Evolutionary conservation across 2,113 vertebrate species (phyloP), one percentile per base, ranked within the genome.

Genomic region (Notarius quadriscutis): DNA sequence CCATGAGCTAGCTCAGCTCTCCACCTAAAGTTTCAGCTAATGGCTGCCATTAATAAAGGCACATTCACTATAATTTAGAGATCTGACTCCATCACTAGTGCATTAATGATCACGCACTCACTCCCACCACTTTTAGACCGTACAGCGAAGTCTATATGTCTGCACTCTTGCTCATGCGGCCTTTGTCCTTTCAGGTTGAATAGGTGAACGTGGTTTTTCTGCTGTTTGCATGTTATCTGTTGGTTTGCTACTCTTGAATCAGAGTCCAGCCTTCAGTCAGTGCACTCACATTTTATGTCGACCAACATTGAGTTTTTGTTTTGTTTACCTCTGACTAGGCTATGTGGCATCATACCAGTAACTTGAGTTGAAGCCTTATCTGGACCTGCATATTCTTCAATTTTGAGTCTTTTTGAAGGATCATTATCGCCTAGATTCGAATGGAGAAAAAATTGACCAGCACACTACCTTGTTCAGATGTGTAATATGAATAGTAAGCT

Each of bases 1-100:
- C 91, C 95, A 96, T 0, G 98, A 99, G 92, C 94, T 95, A 58
- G 91, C 95, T 9, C 94, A 92, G 57, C 93, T 93, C 41, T 94
- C 94, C 0, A 92, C 95, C 88, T 98, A 95, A 79, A 62, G 57
- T 62, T 81, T 41, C 22, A 81, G 8, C 30, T 41, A 5, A 81
- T 5, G 18, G 57, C n/a, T 41, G n/a, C 79, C 30, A 20, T 17
- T 58, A 10, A 22, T 81, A 18, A 60, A 60, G 18, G 30, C 30
- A 7, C 25, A 78, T 65, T 77, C 2, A 15, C 58, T 48, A 22
- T 75, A 25, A 62, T 77, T 41, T 62, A 65, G 58, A 87, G 63
- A 81, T 69, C 30, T 81, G 75, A 69, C 77, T 81, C 67, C 25
- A 67, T 69, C 63, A 55, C 69, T 87, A 84, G 81, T 87, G 69